Base-by-base conservation (phyloP, 2,888 invertebrate genomes). In the Isoperla grammatica region DNA sequence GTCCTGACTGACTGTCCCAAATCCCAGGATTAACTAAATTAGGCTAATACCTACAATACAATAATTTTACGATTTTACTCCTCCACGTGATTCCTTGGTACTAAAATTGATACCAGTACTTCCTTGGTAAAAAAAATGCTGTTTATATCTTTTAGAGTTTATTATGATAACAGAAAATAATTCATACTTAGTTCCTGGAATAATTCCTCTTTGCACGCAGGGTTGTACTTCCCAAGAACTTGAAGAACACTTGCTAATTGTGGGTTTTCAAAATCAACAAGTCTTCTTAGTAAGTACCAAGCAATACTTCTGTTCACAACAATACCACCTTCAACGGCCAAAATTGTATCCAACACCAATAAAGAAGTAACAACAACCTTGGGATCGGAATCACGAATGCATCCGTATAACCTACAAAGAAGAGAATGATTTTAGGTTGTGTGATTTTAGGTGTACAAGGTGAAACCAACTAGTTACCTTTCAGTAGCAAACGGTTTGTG, bases 191-290 rank as follows among this genome's bases (percentile, higher is more conserved):
- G 54, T 59, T 63, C 59, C 8, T 59, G 46, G 58, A 65, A 65
- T 2, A 65, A 43, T 23, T 65, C 65, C 19, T 56, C 59, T 48
- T 65, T 64, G 54, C 59, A 58, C 40, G 42, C 55, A 4, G 65
- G 65, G 11, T 39, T 59, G 35, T 64, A 65, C 46, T 65, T 65
- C 23, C 56, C 37, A 5, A 65, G 35, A 9, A 64, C 64, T 50
- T 65, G 64, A 1, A 65, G 50, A 9, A 65, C 61, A 12, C 63
- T 62, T 17, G 63, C 64, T 15, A 65, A 55, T 37, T 65, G 65
- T 15, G 59, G 63, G n/a, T 59, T 54, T n/a, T 63, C 63, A 37
- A 65, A 64, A 12, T 55, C 50, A 17, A 23, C 40, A 9, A 65
- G 56, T 13, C 65, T 43, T 23, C 46, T 40, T 2, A 65, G 50